phyloP scores from a whole-genome alignment of 2,797 vertebrate genomes.

The Stomatorhinus walkeri region DNA sequence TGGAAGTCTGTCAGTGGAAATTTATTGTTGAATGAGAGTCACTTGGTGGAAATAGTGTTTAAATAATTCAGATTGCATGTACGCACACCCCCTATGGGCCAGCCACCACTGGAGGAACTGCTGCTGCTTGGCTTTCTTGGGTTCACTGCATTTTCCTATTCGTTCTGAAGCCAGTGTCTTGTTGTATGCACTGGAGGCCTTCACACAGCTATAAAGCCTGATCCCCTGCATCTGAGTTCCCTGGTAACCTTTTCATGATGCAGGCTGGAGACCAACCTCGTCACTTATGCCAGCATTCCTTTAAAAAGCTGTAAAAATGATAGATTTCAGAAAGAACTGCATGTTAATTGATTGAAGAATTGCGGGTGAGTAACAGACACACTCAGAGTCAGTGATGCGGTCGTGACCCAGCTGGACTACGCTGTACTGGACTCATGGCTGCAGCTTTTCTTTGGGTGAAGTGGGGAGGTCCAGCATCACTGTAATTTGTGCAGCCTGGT shows the following conservation, averaged over 20 bases:
- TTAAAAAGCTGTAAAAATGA: background rate
- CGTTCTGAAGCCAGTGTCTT: constrained; percentile 16
- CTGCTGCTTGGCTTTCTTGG: background rate
- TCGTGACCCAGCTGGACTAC: background rate
- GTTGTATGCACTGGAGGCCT: background rate
- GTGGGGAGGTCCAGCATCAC: background rate
- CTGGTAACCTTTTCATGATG: constrained; percentile 23
- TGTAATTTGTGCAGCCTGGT: background rate
- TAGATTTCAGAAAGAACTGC: background rate
- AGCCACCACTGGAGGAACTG: no score
- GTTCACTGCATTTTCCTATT: constrained; percentile 24
- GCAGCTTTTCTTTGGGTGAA: background rate
- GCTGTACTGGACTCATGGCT: background rate
- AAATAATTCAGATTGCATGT: no score
- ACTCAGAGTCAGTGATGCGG: background rate
- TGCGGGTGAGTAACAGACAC: background rate
- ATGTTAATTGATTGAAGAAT: constrained; percentile 12
- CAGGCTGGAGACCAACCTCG: constrained; percentile 1
- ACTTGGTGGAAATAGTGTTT: no score
- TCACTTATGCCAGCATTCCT: background rate
- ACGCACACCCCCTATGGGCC: no score
- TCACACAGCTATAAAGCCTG: background rate
- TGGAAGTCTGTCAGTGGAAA: no score
- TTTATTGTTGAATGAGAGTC: no score
- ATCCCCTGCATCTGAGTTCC: background rate